Percentiles rank a stretch among this genome's conserved stretches.
Conservation (phyloP, 1,140 invertebrate species). For the Drosophila quadrilineata region DNA sequence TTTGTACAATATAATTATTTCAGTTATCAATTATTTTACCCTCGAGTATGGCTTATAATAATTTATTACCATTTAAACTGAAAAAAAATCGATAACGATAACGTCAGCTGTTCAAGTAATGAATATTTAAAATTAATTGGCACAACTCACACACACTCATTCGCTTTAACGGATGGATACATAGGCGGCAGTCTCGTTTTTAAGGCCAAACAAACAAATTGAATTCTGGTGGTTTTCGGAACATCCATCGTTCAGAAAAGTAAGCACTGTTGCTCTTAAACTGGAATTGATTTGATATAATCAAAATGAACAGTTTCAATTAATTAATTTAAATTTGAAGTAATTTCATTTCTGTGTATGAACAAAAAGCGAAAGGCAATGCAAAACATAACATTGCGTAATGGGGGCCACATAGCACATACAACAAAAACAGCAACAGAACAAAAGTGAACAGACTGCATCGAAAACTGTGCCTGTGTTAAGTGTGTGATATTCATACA, state of each 20-base stretch:
- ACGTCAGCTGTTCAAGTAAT: conserved; percentile 21
- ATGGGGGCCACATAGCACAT: conserved; percentile 46
- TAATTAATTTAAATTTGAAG: too few species aligned
- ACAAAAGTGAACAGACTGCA: conserved; percentile 48
- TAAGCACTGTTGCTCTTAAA: conserved; percentile 35
- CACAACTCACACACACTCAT: conserved; percentile 2
- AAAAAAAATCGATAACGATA: conserved; percentile 23
- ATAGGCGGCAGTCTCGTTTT: conserved; percentile 37
- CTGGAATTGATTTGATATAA: neutral
- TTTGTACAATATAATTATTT: too few species aligned
- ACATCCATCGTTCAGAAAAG: conserved; percentile 38
- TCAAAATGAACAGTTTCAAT: neutral
- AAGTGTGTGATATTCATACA: conserved; percentile 10
- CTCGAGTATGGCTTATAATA: too few species aligned
- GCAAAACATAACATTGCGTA: conserved; percentile 66
- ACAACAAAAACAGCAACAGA: conserved; percentile 36
- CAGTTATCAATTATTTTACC: too few species aligned
- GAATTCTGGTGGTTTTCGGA: conserved; percentile 17
- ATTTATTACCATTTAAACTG: neutral
- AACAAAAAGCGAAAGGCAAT: conserved; percentile 26
- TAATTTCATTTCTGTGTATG: neutral
- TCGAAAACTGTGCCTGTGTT: conserved; percentile 26
- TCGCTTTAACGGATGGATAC: conserved; percentile 31
- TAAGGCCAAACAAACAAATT: conserved; percentile 59
- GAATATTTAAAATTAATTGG: conserved; percentile 24